These are phyloP conservation scores for Oreochromis grahami DNA, from an alignment of 2,797 vertebrate genomes.

Conservation along the genomic window DNA sequence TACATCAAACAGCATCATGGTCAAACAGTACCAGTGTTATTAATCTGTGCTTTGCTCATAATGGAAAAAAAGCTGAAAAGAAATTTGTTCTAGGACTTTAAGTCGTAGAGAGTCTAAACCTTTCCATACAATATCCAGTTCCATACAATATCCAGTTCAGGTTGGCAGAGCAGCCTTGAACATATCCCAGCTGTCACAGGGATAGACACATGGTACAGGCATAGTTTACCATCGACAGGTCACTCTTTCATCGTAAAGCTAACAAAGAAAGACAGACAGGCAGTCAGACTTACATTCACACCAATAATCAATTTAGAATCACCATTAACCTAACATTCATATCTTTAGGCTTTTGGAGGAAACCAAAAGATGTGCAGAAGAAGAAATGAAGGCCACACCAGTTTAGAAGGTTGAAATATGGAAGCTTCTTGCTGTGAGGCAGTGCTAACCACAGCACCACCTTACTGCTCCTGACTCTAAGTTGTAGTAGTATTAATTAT, in stretches of 20 bases:
- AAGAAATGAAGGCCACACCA: background rate
- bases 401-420: background rate
- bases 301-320: background rate
- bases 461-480: background rate
- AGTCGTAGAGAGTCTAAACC: background rate
- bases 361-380: background rate
- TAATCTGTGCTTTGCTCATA: background rate
- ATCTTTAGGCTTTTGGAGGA: background rate
- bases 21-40: background rate
- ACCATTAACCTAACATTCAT: background rate
- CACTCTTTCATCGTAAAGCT: background rate
- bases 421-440: background rate
- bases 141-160: background rate
- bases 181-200: background rate
- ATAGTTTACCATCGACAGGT: background rate
- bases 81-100: background rate
- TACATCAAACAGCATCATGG: background rate
- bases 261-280: background rate
- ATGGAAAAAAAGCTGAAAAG: background rate
- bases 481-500: background rate
- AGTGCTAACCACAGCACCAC: background rate
- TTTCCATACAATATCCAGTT: background rate
- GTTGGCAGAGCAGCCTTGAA: background rate
- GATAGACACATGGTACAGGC: background rate
- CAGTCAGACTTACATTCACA: background rate